phyloP scores from a whole-genome alignment of 2,888 invertebrate species.

The Drosophila eohydei region DNA sequence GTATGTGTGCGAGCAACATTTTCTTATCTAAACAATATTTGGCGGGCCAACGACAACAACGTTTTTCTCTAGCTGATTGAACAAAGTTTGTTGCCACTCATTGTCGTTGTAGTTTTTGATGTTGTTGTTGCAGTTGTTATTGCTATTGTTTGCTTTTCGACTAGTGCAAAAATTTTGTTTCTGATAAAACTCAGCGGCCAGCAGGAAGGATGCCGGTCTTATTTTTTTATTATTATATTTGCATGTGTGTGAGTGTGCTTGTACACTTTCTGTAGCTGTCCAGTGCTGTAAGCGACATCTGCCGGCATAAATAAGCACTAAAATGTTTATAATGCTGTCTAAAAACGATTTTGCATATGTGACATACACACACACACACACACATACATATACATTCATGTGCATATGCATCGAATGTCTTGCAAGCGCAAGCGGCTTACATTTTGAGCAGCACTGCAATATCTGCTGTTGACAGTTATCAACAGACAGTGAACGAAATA shows the following conservation, averaged over 20 bases:
- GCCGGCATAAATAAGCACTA: conserved; percentile 28
- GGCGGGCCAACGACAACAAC: conserved; percentile 46
- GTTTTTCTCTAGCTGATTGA: conserved; percentile 72
- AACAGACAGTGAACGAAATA: background rate
- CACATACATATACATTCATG: background rate
- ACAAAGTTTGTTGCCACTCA: conserved; percentile 67
- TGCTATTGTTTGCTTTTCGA: conserved; percentile 46
- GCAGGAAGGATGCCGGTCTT: conserved; percentile 37
- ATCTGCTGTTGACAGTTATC: background rate
- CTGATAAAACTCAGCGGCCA: conserved; percentile 54
- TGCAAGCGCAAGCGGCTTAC: background rate
- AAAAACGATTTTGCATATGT: conserved; percentile 6
- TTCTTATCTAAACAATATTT: conserved; percentile 81
- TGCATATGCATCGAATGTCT: background rate
- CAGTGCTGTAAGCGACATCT: conserved; percentile 36
- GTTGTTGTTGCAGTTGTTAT: conserved; percentile 31
- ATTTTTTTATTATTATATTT: conserved; percentile 13
- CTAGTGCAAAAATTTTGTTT: conserved; percentile 51
- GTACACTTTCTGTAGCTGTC: conserved; percentile 34
- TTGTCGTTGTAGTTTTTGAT: conserved; percentile 23
- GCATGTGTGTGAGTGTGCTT: background rate
- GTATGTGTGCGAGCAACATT: conserved; percentile 56
- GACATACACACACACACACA: background rate
- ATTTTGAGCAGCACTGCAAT: conserved; percentile 13
- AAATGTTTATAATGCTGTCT: conserved; percentile 18